phyloP scores from a whole-genome alignment of 1,140 invertebrate genomes.

The Parapsyche elsis region DNA sequence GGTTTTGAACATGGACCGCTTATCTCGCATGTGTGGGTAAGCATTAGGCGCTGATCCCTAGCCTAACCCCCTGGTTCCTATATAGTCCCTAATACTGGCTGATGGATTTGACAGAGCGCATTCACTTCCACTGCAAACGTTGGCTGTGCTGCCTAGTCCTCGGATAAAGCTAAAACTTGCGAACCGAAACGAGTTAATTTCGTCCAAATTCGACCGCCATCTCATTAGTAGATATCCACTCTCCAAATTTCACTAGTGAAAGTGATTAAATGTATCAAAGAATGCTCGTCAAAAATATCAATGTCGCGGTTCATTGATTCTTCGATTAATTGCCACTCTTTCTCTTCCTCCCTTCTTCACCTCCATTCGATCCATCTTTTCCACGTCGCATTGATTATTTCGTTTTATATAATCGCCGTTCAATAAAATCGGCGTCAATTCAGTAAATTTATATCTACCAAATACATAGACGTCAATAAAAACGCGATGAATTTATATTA shows the following conservation, averaged over 20 bases:
- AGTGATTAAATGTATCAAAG: no score
- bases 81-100: conserved; percentile 30
- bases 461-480: neutral
- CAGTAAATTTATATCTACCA: no score
- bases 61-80: neutral
- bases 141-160: neutral
- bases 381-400: neutral
- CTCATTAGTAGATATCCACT: no score
- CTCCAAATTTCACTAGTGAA: no score
- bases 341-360: no score
- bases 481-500: neutral
- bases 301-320: no score
- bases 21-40: conserved; percentile 44
- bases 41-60: conserved; percentile 44
- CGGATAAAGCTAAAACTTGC: neutral
- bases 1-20: conserved; percentile 11
- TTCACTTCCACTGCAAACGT: neutral
- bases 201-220: neutral
- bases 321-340: no score
- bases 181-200: neutral
- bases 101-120: conserved; percentile 43
- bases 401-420: no score
- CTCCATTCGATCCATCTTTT: no score
- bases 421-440: no score
- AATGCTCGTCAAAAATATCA: no score